These are phyloP conservation scores for Aphidius colemani DNA, from an alignment of 2,888 invertebrate species.

Conservation along the genomic window DNA sequence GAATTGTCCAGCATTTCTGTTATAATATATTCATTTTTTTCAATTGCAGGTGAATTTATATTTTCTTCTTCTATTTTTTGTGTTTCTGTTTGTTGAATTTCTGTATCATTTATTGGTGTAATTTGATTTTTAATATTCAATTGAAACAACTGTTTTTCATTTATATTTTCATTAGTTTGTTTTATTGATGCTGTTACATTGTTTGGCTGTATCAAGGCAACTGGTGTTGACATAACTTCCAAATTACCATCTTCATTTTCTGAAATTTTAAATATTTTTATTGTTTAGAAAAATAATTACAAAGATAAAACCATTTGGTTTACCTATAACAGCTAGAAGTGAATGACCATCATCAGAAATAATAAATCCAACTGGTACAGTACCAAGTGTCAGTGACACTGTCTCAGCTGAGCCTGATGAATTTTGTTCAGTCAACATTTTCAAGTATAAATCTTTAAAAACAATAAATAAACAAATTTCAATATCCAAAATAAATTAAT, in stretches of 20 bases:
- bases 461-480: too few species aligned
- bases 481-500: too few species aligned
- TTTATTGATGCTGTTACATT: slow-evolving; percentile 36
- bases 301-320: slow-evolving; percentile 11
- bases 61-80: slow-evolving; percentile 30
- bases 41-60: slow-evolving; percentile 14
- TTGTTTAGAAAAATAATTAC: slow-evolving; percentile 7
- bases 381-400: slow-evolving; percentile 28
- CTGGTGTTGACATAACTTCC: slow-evolving; percentile 46
- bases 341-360: slow-evolving; percentile 51
- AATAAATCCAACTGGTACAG: slow-evolving; percentile 47
- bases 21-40: slow-evolving; percentile 16
- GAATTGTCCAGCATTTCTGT: not conserved
- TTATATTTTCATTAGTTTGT: slow-evolving; percentile 35
- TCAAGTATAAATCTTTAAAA: not conserved
- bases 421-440: slow-evolving; percentile 35
- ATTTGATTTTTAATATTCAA: slow-evolving; percentile 37
- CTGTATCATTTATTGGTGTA: slow-evolving; percentile 18
- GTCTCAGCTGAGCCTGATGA: slow-evolving; percentile 27
- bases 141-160: slow-evolving; percentile 36
- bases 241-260: slow-evolving; percentile 46
- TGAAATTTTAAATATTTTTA: slow-evolving; percentile 30
- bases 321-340: slow-evolving; percentile 48
- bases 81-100: slow-evolving; percentile 33
- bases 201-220: slow-evolving; percentile 45